A percentile compares a stretch with the other conserved stretches of the same genome.
Conservation (phyloP, 2,888 invertebrate genomes). For the Resseliella maxima region DNA sequence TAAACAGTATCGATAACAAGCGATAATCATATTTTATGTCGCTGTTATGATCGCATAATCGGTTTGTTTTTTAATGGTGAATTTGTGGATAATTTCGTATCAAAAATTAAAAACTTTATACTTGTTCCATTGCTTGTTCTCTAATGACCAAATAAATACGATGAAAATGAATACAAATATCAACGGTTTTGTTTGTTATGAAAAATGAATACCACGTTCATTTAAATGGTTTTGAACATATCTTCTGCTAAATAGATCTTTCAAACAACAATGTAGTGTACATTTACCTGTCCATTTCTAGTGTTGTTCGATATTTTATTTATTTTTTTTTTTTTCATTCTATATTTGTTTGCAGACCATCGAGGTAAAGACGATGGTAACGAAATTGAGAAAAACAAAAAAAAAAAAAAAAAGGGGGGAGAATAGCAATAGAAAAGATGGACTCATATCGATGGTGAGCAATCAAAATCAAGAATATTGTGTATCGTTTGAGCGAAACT, state of each 20-base stretch:
- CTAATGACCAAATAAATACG: not conserved
- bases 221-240: not conserved
- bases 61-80: not conserved
- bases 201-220: not conserved
- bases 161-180: not conserved
- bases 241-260: not conserved
- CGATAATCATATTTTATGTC: not conserved
- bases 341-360: too few relatives aligned
- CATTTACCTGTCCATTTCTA: not conserved
- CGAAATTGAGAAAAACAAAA: not conserved
- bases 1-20: not conserved
- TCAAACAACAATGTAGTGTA: not conserved
- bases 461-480: not conserved
- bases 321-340: not conserved
- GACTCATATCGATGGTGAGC: not conserved
- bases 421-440: not conserved
- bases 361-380: too few relatives aligned
- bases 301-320: conserved; percentile 3
- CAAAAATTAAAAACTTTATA: not conserved
- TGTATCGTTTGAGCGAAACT: not conserved
- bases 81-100: not conserved
- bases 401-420: too few relatives aligned
- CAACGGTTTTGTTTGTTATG: not conserved
- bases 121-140: not conserved
- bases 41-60: not conserved